phyloP scores from a whole-genome alignment of 2,113 vertebrate species.

The Nothocercus nigrocapillus region DNA sequence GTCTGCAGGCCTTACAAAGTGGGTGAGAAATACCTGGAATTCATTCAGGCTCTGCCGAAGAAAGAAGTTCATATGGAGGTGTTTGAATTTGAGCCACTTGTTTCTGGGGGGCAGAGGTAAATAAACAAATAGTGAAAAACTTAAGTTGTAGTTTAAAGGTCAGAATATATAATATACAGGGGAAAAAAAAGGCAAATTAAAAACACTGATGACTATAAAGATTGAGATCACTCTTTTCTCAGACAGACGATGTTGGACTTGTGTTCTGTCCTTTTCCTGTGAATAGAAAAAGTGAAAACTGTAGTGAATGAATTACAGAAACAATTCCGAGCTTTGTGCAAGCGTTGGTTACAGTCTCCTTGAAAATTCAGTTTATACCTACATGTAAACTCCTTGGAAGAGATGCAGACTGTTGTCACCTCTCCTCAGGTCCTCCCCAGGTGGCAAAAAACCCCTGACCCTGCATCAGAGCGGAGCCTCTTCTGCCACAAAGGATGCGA shows the following conservation, averaged over 20 bases:
- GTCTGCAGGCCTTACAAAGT: constrained; percentile 84
- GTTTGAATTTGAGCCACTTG: constrained; percentile 84
- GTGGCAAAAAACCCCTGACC: background rate
- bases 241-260: accelerated
- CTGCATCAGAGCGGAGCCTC: background rate
- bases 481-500: background rate
- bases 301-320: background rate
- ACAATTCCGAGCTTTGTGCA: background rate
- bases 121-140: background rate
- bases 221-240: background rate
- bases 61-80: constrained; percentile 59
- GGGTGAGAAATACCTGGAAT: constrained; percentile 86
- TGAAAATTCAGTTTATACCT: background rate
- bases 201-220: background rate
- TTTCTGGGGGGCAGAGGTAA: constrained; percentile 77
- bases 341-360: accelerated
- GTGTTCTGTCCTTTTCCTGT: background rate
- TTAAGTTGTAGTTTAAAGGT: background rate
- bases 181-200: background rate
- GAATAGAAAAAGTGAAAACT: background rate
- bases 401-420: no score
- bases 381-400: no score
- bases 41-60: constrained; percentile 74
- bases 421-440: constrained; percentile 47
- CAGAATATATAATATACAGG: accelerated